Evolutionary conservation across 2,888 invertebrate genomes (phyloP).

Genomic region (Busseola fusca): DNA sequence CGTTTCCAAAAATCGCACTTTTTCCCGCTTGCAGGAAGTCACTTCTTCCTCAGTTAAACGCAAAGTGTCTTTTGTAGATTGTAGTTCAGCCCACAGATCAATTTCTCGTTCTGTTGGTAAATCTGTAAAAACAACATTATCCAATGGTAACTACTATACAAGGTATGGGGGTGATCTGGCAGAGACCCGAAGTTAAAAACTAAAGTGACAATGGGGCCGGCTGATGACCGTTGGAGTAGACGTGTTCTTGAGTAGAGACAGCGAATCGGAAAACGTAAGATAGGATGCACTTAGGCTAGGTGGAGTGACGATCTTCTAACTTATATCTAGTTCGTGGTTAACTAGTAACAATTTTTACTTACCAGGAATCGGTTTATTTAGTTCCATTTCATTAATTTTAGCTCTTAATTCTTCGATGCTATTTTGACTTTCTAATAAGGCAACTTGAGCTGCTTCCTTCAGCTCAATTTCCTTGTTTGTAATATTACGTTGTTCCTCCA

Average conservation of each 20-base stretch:
- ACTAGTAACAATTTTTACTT: conserved; percentile 15
- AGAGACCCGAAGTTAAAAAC: too few species aligned
- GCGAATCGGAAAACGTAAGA: too few species aligned
- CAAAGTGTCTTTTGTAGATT: conserved; percentile 83
- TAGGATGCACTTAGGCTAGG: too few species aligned
- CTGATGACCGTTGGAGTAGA: too few species aligned
- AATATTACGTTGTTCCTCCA: conserved; percentile 72
- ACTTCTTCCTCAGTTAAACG: conserved; percentile 83
- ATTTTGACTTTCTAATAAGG: conserved; percentile 69
- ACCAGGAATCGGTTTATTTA: conserved; percentile 79
- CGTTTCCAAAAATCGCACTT: conserved; percentile 83
- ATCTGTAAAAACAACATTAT: conserved; percentile 67
- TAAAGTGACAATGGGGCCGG: neutral
- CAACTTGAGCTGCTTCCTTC: conserved; percentile 69
- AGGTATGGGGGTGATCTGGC: neutral
- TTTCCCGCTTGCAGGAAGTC: conserved; percentile 79
- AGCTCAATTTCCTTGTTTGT: conserved; percentile 70
- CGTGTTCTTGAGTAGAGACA: too few species aligned
- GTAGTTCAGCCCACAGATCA: conserved; percentile 83
- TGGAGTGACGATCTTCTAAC: too few species aligned
- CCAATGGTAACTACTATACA: neutral
- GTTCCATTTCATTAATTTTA: conserved; percentile 78
- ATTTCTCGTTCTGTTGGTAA: conserved; percentile 84
- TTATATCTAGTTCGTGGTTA: neutral
- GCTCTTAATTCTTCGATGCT: conserved; percentile 74